Percentiles rank a stretch among this genome's conserved stretches.
Conservation (phyloP, 2,797 vertebrate species). For the Gila robusta region DNA sequence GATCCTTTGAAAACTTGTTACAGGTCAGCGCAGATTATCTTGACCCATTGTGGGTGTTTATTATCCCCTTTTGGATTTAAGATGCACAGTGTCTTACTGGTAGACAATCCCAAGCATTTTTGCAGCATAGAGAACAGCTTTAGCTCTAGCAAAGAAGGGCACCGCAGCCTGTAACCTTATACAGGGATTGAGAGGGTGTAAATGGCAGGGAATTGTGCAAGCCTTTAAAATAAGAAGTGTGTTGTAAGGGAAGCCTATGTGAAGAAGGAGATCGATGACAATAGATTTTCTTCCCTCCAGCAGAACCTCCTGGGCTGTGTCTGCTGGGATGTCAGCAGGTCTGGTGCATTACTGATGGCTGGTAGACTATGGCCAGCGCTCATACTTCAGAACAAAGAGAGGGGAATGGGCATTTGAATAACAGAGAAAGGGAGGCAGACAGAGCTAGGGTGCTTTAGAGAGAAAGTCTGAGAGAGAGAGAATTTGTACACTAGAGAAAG, state of each 20-base stretch:
- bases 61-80: constrained; percentile 47
- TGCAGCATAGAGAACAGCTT: constrained; percentile 66
- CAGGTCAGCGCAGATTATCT: constrained; percentile 56
- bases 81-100: constrained; percentile 48
- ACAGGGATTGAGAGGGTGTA: constrained; percentile 67
- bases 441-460: too few species aligned
- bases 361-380: constrained; percentile 13
- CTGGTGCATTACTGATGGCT: constrained; percentile 45
- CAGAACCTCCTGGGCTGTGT: constrained; percentile 48
- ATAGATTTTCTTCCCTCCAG: constrained; percentile 65
- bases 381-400: constrained; percentile 26
- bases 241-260: constrained; percentile 58
- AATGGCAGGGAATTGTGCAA: constrained; percentile 67
- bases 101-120: constrained; percentile 54
- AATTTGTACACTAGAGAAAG: not conserved
- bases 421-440: not conserved
- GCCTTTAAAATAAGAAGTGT: constrained; percentile 62
- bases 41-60: constrained; percentile 53
- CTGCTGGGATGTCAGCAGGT: constrained; percentile 55
- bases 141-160: constrained; percentile 50
- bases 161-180: constrained; percentile 64
- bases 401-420: too few species aligned
- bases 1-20: constrained; percentile 25
- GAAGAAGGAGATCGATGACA: constrained; percentile 62
- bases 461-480: not conserved